phyloP scores from a whole-genome alignment of 2,113 vertebrate genomes.

The Gorsachius goisagi region DNA sequence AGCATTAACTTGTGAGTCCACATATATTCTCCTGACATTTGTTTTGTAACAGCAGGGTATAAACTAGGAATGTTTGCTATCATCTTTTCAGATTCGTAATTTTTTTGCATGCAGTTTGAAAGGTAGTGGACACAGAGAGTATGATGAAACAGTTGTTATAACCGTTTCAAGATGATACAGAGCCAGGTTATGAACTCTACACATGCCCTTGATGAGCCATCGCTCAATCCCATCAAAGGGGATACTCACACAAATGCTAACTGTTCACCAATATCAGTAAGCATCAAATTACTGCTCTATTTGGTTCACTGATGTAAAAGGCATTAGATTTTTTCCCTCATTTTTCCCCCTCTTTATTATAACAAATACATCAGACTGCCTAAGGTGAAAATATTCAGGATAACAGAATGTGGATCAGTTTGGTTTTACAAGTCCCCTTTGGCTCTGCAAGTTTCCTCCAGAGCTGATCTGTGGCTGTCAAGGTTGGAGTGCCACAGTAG shows the following conservation, averaged over 20 bases:
- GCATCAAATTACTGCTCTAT: neutral
- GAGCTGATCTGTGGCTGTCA: neutral
- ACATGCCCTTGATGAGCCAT: neutral
- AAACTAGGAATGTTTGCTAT: neutral
- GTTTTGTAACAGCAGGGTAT: neutral
- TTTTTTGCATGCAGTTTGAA: neutral
- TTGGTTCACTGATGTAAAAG: neutral
- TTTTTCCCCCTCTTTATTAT: neutral
- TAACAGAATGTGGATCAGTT: neutral
- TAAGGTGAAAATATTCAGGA: neutral
- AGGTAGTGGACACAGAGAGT: neutral
- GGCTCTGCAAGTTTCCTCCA: neutral
- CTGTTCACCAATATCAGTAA: neutral
- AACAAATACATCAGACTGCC: neutral
- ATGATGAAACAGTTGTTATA: neutral
- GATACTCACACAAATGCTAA: neutral
- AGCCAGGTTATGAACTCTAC: neutral
- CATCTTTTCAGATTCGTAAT: neutral
- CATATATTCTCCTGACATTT: neutral
- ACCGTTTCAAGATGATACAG: neutral
- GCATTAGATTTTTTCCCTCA: neutral
- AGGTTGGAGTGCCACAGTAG: constrained; percentile 18
- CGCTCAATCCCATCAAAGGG: neutral
- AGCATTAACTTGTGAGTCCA: neutral
- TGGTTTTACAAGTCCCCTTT: neutral